Conservation (phyloP, 2,797 vertebrate genomes). For the Diceros bicornis region DNA sequence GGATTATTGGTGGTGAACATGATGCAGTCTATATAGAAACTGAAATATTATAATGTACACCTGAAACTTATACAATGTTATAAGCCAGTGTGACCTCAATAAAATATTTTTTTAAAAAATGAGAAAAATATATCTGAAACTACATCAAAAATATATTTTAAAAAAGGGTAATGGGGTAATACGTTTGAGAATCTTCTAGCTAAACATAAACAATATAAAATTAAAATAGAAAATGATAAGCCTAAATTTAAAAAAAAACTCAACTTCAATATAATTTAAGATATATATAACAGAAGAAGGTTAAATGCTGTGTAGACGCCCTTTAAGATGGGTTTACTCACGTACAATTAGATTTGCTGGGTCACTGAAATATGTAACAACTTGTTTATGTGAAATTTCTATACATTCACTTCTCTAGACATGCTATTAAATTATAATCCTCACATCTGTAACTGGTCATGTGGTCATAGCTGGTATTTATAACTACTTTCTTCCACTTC, state of each 20-base stretch:
- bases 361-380: background rate
- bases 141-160: background rate
- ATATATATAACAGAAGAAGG: background rate
- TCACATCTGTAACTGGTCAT: background rate
- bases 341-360: background rate
- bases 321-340: background rate
- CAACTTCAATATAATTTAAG: background rate
- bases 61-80: too few relatives aligned
- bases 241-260: background rate
- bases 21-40: too few relatives aligned
- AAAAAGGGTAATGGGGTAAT: background rate
- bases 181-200: background rate
- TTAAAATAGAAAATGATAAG: constrained; percentile 33
- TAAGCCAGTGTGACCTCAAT: too few relatives aligned
- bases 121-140: background rate
- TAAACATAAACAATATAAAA: background rate
- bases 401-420: background rate
- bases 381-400: background rate
- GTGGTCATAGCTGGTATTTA: background rate
- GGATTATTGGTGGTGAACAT: too few relatives aligned
- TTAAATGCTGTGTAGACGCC: background rate
- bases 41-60: too few relatives aligned
- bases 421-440: background rate
- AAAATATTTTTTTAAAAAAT: too few relatives aligned
- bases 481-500: background rate